phyloP scores from a whole-genome alignment of 2,888 invertebrate species.

The Macrophya alboannulata region DNA sequence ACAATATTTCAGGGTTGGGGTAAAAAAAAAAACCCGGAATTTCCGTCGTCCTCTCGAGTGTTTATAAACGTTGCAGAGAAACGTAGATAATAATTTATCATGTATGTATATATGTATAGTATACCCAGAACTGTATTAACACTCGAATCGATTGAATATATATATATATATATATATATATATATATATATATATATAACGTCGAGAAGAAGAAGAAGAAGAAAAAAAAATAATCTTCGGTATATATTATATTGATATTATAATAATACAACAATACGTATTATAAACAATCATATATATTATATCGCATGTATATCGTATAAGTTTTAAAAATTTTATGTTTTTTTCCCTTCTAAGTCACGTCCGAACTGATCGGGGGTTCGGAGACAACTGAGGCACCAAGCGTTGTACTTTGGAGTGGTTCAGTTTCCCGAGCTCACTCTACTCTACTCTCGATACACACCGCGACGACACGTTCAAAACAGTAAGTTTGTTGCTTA shows the following conservation, averaged over 20 bases:
- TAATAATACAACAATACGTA: neutral
- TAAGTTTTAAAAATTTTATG: too few species aligned
- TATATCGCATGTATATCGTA: neutral
- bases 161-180: too few species aligned
- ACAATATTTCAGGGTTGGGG: neutral
- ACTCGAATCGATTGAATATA: constrained; percentile 8
- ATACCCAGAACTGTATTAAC: constrained; percentile 13
- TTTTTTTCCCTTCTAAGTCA: constrained; percentile 57
- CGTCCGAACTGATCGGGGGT: constrained; percentile 78
- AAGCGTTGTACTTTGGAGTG: constrained; percentile 45
- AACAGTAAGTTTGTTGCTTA: neutral
- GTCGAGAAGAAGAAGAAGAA: neutral
- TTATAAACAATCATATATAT: constrained; percentile 6
- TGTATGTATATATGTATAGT: neutral
- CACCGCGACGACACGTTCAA: neutral
- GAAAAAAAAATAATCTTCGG: neutral
- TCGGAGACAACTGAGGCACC: constrained; percentile 76
- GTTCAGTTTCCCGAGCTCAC: constrained; percentile 47
- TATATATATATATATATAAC: too few species aligned
- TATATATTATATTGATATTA: neutral
- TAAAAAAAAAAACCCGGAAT: too few species aligned
- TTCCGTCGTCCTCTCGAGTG: neutral
- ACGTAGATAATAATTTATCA: neutral
- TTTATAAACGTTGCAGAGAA: constrained; percentile 14
- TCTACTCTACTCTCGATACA: constrained; percentile 40